Conservation (phyloP, 64 coral and sea anemone species). For the Porites lutea region DNA sequence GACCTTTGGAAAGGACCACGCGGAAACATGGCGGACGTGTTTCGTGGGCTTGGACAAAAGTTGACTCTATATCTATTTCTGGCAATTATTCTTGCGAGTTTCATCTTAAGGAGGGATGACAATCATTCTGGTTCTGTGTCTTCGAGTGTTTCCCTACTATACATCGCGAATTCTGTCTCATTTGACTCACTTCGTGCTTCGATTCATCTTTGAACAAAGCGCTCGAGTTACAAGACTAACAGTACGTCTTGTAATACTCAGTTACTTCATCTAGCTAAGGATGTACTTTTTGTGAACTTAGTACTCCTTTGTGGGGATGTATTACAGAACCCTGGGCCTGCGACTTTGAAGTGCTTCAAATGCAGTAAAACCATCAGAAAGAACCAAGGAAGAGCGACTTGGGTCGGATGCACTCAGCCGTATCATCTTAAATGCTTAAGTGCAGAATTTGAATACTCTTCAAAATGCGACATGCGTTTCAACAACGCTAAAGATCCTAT, state of each 20-base stretch:
- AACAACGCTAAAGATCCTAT: neutral
- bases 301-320: neutral
- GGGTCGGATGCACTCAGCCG: neutral
- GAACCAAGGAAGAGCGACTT: neutral
- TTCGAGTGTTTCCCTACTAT: neutral
- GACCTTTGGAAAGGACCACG: no score
- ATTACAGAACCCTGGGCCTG: neutral
- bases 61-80: neutral
- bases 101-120: neutral
- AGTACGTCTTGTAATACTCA: neutral
- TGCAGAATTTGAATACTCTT: constrained; percentile 7
- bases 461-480: constrained; percentile 8
- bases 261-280: no score
- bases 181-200: neutral
- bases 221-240: neutral
- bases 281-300: no score
- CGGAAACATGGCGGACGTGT: no score
- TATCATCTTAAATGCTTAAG: constrained; percentile 18
- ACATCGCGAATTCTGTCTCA: neutral
- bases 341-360: neutral
- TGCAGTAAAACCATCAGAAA: neutral
- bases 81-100: neutral
- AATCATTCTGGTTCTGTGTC: neutral
- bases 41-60: no score
- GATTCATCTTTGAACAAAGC: neutral